These are phyloP conservation scores for Cataglyphis cursor DNA, from an alignment of 2,888 invertebrate species.

Conservation along the genomic window DNA sequence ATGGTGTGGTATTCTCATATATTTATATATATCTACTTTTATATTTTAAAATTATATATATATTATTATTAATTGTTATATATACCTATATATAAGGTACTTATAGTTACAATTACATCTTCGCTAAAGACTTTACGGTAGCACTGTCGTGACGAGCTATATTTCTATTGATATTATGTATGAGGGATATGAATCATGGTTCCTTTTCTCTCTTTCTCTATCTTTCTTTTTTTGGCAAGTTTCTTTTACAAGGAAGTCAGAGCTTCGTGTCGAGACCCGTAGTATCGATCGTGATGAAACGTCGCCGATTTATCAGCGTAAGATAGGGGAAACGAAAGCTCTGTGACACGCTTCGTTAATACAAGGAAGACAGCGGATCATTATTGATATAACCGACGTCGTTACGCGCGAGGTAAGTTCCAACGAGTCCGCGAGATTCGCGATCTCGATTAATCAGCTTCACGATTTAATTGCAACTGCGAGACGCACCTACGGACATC, in stretches of 20 bases:
- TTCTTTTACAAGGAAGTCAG: constrained; percentile 47
- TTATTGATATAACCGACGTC: constrained; percentile 20
- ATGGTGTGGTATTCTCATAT: constrained; percentile 74
- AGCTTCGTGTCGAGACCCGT: constrained; percentile 53
- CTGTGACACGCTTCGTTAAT: constrained; percentile 19
- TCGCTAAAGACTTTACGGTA: constrained; percentile 77
- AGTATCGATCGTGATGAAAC: constrained; percentile 59
- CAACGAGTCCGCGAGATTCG: constrained; percentile 28
- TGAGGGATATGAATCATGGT: constrained; percentile 69
- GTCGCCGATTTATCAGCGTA: constrained; percentile 13
- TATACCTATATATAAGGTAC: constrained; percentile 79
- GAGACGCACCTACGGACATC: constrained; percentile 48
- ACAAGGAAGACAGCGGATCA: constrained; percentile 30
- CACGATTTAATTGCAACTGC: constrained; percentile 3
- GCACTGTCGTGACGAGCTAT: constrained; percentile 75
- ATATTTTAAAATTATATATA: constrained; percentile 70
- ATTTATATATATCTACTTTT: constrained; percentile 72
- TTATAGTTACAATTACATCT: constrained; percentile 79
- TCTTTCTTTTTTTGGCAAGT: constrained; percentile 67
- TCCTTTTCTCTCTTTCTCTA: constrained; percentile 49
- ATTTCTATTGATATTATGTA: constrained; percentile 77
- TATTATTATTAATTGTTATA: constrained; percentile 62
- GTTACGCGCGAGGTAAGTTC: constrained; percentile 72
- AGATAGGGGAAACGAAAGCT: background rate
- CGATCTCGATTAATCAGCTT: background rate